Base-by-base conservation (phyloP, 2,888 invertebrate genomes). In the Ommatoiulus sabulosus region DNA sequence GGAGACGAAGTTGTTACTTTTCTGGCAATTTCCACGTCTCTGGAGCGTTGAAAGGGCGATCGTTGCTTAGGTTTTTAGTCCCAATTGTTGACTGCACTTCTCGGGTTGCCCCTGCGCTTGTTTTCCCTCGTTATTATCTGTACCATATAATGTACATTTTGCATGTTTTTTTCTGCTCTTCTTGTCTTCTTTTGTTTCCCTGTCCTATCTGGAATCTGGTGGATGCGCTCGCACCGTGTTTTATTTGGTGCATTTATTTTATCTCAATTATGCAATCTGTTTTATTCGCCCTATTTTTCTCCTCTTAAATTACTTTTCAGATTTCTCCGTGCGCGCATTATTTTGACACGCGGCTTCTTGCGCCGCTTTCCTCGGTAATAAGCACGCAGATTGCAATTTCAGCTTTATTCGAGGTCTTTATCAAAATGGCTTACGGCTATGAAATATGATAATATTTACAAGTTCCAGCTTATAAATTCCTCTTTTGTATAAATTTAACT, bases 401-500 rank as follows among this genome's bases (percentile, higher is more conserved):
- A 63, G 57, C 57, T n/a, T 63, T 63, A 63, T 63, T 63, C 57
- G 57, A 63, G 57, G 57, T 63, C 57, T 63, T 63, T 63, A 63
- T 63, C 57, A 63, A 63, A 63, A 63, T 63, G 57, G 57, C 57
- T 63, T 15, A 10, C n/a, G 57, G 57, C 57, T n/a, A 63, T 63
- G 57, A 63, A 63, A 63, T 63, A 63, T 63, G 57, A 63, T 63
- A 63, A 63, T 63, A 63, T 63, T 63, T 63, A 63, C 57, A 63
- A 63, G 57, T 63, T 63, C 15, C 57, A 15, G 57, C 57, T 63
- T 63, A n/a, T 63, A 63, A 63, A 63, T 63, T 63, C 57, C 57
- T 10, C 57, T 63, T 63, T 63, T 63, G n/a, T 7, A 63, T 63
- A 63, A 63, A 63, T 63, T 63, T 63, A 63, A 63, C 57, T 15